Base-by-base conservation (phyloP, 2,113 vertebrate genomes). In the Alligator sinensis region DNA sequence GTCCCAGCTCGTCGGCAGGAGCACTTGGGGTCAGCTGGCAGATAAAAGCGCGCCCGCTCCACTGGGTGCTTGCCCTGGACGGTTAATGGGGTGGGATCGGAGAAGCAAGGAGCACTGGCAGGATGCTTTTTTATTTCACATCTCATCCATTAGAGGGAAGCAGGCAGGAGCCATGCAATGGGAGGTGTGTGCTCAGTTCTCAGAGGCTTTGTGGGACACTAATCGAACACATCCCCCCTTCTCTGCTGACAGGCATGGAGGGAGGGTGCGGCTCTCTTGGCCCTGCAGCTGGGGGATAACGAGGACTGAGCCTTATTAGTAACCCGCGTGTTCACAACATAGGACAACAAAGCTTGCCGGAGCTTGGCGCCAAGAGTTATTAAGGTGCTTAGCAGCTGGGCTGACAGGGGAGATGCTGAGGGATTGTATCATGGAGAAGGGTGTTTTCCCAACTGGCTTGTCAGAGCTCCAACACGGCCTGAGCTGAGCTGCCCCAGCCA, bases 361-460 rank as follows among this genome's bases (percentile, higher is more conserved):
- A 22, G 77, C 22, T 62, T 4, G 87, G 93, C 5, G 3, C 91
- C 89, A 70, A 80, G 47, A 55, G 78, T 81, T 61, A 77, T 88
- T 93, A 84, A 72, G 1, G 34, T 0, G 0, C 68, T 95, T 78
- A 89, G 59, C 84, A 93, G 82, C 24, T 0, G 0, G 88, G 87
- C 68, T 93, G 91, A 76, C 0, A 10, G 5, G 24, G 1, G 54
- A 47, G 70, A 72, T n/a, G 3, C 3, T 1, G 6, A 34, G 68
- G 74, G 34, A 13, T 59, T 8, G 55, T 9, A 0, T 0, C 0
- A 0, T n/a, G 1, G 5, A 38, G 78, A 59, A 66, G 4, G 18
- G 70, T 19, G 4, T 0, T 5, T 92, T 38, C 54, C 64, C 25
- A 78, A 24, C 16, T 9, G 1, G 27, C 4, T 66, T 0, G 4